Conservation (phyloP, 2,888 invertebrate genomes). For the Hoplodrina blanda region DNA sequence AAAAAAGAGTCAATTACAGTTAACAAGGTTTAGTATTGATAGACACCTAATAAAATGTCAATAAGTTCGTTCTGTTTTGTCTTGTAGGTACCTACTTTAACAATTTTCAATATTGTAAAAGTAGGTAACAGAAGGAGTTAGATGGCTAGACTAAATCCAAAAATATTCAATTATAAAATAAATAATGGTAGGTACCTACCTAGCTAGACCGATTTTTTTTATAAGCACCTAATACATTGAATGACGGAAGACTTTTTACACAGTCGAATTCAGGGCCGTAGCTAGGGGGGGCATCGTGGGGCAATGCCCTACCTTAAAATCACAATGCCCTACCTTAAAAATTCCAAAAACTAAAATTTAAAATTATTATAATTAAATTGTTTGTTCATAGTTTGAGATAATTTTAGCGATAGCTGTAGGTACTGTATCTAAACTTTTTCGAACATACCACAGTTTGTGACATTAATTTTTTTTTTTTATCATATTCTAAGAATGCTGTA, state of each 20-base stretch:
- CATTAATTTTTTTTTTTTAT: too few relatives aligned
- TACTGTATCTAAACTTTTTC: too few relatives aligned
- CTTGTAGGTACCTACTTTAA: not conserved
- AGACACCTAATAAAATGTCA: slow-evolving; percentile 43
- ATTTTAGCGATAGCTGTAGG: too few relatives aligned
- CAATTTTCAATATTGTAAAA: not conserved
- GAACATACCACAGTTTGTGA: too few relatives aligned
- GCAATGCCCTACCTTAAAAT: too few relatives aligned
- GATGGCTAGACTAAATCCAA: not conserved
- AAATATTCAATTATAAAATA: not conserved
- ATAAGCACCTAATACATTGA: slow-evolving; percentile 50
- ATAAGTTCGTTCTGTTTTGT: not conserved
- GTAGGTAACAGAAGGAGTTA: not conserved
- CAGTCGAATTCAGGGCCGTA: slow-evolving; percentile 44
- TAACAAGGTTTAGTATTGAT: slow-evolving; percentile 67
- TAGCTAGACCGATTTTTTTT: slow-evolving; percentile 16
- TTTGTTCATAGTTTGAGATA: too few relatives aligned
- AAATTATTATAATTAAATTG: too few relatives aligned
- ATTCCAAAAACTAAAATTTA: too few relatives aligned
- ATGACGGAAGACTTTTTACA: slow-evolving; percentile 75
- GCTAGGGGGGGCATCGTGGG: too few relatives aligned
- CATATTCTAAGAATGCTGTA: too few relatives aligned
- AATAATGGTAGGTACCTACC: not conserved
- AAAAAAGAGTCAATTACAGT: slow-evolving; percentile 76
- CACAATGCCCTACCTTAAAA: too few relatives aligned